A percentile compares a stretch with the other conserved stretches of the same genome.
These are phyloP conservation scores for Delphinus delphis DNA, from an alignment of 2,113 vertebrate genomes.

Conservation along the genomic window DNA sequence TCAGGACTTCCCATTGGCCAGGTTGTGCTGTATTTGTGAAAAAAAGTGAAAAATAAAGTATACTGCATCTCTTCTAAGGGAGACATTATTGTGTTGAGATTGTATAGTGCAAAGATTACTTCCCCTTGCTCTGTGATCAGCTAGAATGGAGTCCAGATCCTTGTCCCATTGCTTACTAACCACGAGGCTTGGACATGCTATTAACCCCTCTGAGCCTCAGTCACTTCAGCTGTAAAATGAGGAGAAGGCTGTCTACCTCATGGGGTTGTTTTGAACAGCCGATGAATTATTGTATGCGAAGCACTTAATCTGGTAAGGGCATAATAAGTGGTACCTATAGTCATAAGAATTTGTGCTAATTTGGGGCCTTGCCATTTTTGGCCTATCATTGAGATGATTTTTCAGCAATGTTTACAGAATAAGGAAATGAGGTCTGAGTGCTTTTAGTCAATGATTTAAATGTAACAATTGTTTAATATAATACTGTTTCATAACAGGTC, in stretches of 20 bases:
- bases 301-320: neutral
- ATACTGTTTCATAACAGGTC: conserved; percentile 54
- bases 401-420: conserved; percentile 2
- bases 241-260: neutral
- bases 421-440: conserved; percentile 59
- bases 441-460: conserved; percentile 63
- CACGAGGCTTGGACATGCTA: accelerated
- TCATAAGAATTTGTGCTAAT: neutral
- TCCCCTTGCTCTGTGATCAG: neutral
- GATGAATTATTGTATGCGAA: neutral
- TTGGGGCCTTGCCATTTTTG: neutral
- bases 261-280: neutral
- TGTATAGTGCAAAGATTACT: neutral
- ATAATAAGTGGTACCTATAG: accelerated
- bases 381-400: neutral
- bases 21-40: neutral
- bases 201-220: neutral
- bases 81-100: neutral
- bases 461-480: neutral
- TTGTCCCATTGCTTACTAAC: neutral
- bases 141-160: neutral
- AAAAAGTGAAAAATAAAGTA: neutral
- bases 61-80: neutral
- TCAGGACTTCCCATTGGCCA: neutral
- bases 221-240: neutral